A percentile compares a stretch with the other conserved stretches of the same genome.
Conservation (phyloP, 2,888 invertebrate species). For the Noctua janthe region DNA sequence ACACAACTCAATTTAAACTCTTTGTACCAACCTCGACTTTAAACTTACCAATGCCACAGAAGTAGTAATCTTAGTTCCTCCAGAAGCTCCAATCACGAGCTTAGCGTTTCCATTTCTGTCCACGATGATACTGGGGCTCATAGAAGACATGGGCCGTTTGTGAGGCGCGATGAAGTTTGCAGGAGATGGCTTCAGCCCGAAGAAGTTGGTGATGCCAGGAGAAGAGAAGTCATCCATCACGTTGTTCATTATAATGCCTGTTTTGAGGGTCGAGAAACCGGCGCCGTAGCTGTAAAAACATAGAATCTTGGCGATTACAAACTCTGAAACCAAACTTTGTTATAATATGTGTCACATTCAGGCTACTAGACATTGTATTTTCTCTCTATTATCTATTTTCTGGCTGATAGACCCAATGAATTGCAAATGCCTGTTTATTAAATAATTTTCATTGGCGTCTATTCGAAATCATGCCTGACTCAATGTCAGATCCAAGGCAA, state of each 20-base stretch:
- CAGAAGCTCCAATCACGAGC: constrained; percentile 95
- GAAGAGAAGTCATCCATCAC: constrained; percentile 99
- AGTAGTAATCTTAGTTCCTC: constrained; percentile 95
- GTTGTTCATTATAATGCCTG: constrained; percentile 98
- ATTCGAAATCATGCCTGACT: background rate
- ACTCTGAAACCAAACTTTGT: background rate
- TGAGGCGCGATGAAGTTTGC: constrained; percentile 95
- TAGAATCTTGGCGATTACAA: background rate
- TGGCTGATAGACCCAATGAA: background rate
- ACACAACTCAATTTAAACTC: background rate
- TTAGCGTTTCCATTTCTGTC: constrained; percentile 92
- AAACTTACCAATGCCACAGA: constrained; percentile 91
- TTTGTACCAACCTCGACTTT: background rate
- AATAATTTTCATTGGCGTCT: background rate
- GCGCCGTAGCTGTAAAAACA: constrained; percentile 94
- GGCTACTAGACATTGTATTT: background rate
- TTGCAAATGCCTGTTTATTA: background rate
- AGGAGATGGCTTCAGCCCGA: constrained; percentile 94
- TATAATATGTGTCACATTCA: background rate
- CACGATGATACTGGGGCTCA: constrained; percentile 95
- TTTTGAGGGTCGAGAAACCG: constrained; percentile 93
- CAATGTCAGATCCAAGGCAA: background rate
- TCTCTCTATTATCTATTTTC: background rate
- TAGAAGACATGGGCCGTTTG: constrained; percentile 96
- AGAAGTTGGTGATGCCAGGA: constrained; percentile 92